phyloP scores from a whole-genome alignment of 2,797 vertebrate species.

The Schizothorax lantsangensis region DNA sequence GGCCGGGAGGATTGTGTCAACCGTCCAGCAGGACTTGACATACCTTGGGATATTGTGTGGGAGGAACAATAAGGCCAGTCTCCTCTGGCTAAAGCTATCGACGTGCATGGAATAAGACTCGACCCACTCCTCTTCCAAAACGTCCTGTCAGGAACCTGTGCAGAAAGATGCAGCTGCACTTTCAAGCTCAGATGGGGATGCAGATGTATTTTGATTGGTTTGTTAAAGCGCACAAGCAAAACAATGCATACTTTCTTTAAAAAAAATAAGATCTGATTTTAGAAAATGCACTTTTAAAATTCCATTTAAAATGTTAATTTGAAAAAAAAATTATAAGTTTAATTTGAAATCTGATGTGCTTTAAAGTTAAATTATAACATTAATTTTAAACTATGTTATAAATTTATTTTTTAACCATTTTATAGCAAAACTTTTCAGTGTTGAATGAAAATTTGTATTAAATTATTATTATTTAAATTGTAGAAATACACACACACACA shows the following conservation, averaged over 20 bases:
- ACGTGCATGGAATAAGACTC: neutral
- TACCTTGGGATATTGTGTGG: constrained; percentile 36
- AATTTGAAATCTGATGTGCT: neutral
- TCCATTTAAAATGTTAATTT: too few species aligned
- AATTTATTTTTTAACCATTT: neutral
- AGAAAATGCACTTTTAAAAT: too few species aligned
- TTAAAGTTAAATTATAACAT: neutral
- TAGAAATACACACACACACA: too few species aligned
- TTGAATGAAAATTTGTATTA: neutral
- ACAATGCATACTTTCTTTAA: neutral
- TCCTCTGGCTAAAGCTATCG: constrained; percentile 25
- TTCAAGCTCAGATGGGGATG: neutral
- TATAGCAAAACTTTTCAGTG: neutral
- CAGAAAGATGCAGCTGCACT: neutral
- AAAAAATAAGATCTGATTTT: too few species aligned
- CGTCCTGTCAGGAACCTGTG: neutral
- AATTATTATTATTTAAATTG: too few species aligned
- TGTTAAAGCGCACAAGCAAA: neutral
- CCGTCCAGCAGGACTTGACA: constrained; percentile 32
- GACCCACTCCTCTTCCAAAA: neutral
- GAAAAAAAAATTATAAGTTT: too few species aligned
- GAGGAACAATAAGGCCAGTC: constrained; percentile 43
- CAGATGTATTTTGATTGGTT: neutral
- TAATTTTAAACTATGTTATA: neutral
- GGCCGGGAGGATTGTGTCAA: constrained; percentile 29